Conservation (phyloP, 64 coral and sea anemone species). For the Montipora capricornis region DNA sequence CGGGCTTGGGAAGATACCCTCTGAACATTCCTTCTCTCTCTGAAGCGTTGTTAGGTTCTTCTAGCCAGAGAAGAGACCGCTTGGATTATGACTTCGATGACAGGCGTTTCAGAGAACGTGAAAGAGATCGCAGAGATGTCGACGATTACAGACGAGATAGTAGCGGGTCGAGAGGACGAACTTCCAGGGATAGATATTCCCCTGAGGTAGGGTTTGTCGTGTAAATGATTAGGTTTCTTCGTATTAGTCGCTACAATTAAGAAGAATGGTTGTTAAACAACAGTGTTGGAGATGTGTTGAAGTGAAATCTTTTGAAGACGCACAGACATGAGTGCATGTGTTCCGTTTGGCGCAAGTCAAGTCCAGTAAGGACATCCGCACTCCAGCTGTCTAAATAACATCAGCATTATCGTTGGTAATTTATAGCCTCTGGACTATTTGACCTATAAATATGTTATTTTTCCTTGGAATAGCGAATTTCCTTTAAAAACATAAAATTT, state of each 20-base stretch:
- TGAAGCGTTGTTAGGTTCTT: not conserved
- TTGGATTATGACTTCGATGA: conserved; percentile 44
- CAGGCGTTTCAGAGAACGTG: conserved; percentile 30
- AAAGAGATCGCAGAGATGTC: conserved; percentile 19
- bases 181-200: conserved; percentile 26
- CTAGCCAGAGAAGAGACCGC: conserved; percentile 25
- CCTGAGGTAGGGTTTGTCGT: conserved; percentile 29
- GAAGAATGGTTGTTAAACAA: not conserved
- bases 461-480: too few relatives aligned
- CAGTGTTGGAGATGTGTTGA: too few relatives aligned
- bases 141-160: conserved; percentile 24
- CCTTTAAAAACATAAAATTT: too few relatives aligned
- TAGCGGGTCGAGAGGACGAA: conserved; percentile 11
- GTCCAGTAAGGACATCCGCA: too few relatives aligned
- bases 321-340: too few relatives aligned
- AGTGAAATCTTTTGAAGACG: too few relatives aligned
- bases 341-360: too few relatives aligned
- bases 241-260: too few relatives aligned
- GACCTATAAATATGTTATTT: too few relatives aligned
- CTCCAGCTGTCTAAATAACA: too few relatives aligned
- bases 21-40: conserved; percentile 34
- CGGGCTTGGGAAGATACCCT: conserved; percentile 31
- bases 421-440: too few relatives aligned
- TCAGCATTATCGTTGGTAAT: too few relatives aligned
- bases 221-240: not conserved